A percentile compares a stretch with the other conserved stretches of the same genome.
Evolutionary conservation across 2,797 vertebrate genomes (phyloP).

Genomic region (Anguilla marmorata): DNA sequence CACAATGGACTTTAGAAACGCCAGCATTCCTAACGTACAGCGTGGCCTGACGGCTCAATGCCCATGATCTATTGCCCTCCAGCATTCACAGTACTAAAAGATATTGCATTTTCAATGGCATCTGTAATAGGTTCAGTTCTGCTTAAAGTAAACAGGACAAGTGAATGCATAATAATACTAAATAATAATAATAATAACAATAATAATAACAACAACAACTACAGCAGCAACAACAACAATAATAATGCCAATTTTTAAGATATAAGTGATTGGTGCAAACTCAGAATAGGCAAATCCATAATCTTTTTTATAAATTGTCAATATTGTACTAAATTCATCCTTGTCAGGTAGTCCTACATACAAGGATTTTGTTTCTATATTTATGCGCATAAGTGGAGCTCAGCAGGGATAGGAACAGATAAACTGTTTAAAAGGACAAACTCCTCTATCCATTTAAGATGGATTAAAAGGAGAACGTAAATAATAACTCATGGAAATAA

Average conservation of each 20-base stretch:
- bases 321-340: background rate
- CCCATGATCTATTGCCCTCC: background rate
- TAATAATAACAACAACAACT: background rate
- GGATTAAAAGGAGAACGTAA: no score
- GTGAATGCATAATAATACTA: background rate
- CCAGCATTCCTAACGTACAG: background rate
- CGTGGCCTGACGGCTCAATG: background rate
- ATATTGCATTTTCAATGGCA: constrained; percentile 3
- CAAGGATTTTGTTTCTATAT: background rate
- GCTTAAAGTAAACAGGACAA: background rate
- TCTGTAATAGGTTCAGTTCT: constrained; percentile 15
- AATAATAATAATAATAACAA: background rate
- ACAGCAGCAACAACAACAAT: background rate
- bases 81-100: constrained; percentile 16
- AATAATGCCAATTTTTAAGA: background rate
- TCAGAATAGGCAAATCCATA: background rate
- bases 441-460: background rate
- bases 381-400: background rate
- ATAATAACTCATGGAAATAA: no score
- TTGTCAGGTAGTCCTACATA: background rate
- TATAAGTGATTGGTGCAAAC: background rate
- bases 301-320: background rate
- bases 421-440: background rate
- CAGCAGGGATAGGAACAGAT: background rate
- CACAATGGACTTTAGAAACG: constrained; percentile 8